Percentiles rank a stretch among this genome's conserved stretches.
phyloP scores from a whole-genome alignment of 1,140 invertebrate genomes.

The Penaeus vannamei region DNA sequence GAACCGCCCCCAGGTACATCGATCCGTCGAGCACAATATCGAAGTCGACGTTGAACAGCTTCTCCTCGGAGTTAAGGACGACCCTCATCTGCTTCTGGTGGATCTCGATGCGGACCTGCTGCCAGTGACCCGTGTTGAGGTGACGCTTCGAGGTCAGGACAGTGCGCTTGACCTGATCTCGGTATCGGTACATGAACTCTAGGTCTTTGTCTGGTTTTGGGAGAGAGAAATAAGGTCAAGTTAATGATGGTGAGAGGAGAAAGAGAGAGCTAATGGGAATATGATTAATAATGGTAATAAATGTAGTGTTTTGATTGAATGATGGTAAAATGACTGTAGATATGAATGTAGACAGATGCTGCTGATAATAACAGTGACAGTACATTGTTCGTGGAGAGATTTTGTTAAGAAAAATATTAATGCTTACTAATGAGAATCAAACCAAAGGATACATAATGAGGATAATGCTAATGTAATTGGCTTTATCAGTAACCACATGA shows the following conservation, averaged over 20 bases:
- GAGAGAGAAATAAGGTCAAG: not conserved
- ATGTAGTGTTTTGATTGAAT: too few species aligned
- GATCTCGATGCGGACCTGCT: constrained; percentile 50
- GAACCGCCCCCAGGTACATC: constrained; percentile 48
- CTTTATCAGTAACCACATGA: too few species aligned
- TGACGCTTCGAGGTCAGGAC: constrained; percentile 1
- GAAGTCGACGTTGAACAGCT: constrained; percentile 39
- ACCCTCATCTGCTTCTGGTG: constrained; percentile 50
- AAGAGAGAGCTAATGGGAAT: too few species aligned
- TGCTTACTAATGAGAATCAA: too few species aligned
- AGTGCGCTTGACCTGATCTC: not conserved
- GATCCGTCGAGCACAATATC: constrained; percentile 53
- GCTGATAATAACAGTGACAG: too few species aligned
- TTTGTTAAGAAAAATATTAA: too few species aligned
- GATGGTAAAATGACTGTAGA: too few species aligned
- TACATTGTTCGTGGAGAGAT: too few species aligned
- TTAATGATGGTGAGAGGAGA: not conserved
- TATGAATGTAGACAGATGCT: too few species aligned
- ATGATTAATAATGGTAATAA: too few species aligned
- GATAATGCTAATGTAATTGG: too few species aligned
- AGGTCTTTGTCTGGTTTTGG: constrained; percentile 31
- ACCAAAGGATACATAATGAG: too few species aligned
- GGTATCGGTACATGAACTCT: constrained; percentile 55
- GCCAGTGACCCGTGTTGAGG: constrained; percentile 54
- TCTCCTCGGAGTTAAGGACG: constrained; percentile 44